Conservation (phyloP, 30 jellyfish, hydroid and myxozoan genomes). For the Catostylus mosaicus region DNA sequence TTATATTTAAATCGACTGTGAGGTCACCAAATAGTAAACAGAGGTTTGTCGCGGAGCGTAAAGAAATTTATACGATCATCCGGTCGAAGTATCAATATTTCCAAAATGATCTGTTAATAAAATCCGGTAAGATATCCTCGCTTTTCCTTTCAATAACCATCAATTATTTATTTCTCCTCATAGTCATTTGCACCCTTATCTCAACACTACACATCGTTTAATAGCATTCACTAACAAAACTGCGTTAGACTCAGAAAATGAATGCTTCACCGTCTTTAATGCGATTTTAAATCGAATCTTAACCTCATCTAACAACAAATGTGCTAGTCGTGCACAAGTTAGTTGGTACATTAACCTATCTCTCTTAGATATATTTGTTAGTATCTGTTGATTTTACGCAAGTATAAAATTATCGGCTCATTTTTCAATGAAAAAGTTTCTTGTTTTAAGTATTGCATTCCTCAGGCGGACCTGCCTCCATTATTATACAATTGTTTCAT, state of each 20-base stretch:
- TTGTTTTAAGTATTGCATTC: no score
- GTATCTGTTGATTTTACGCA: no score
- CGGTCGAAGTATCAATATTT: background rate
- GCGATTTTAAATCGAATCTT: background rate
- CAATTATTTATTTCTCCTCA: background rate
- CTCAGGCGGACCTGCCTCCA: no score
- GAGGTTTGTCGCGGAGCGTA: background rate
- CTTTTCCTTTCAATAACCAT: background rate
- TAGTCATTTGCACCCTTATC: background rate
- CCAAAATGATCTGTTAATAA: constrained; percentile 9
- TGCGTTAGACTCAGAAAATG: no score
- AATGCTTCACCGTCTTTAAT: background rate
- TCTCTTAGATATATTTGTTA: no score
- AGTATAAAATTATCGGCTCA: no score
- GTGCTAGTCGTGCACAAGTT: no score
- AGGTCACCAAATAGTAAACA: constrained; percentile 42
- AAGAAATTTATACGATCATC: constrained; percentile 1
- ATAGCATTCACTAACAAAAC: no score
- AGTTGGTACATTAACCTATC: no score
- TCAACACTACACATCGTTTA: background rate
- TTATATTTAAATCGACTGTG: background rate
- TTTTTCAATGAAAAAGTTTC: no score
- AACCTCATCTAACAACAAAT: no score
- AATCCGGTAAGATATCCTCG: background rate
- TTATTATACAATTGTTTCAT: no score